Evolutionary conservation across 1,140 invertebrate genomes (phyloP).

Genomic region (Venturia canescens): DNA sequence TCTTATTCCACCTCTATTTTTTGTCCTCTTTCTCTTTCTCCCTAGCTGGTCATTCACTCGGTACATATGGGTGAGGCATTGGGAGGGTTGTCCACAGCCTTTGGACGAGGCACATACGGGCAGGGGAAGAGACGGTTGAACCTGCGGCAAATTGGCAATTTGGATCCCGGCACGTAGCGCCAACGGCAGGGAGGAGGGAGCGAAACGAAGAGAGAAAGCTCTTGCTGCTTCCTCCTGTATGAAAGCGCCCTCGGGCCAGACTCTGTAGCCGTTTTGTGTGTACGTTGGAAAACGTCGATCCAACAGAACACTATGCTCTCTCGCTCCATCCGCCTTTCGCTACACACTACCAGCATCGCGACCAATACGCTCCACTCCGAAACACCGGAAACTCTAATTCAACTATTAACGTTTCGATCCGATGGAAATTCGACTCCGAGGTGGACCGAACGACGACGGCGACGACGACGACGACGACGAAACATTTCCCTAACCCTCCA

Average conservation of each 20-base stretch:
- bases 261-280: slow-evolving; percentile 7
- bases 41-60: slow-evolving; percentile 28
- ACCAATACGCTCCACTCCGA: slow-evolving; percentile 14
- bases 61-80: slow-evolving; percentile 19
- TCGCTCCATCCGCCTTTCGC: neutral
- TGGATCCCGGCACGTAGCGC: slow-evolving; percentile 39
- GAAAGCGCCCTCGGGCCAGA: slow-evolving; percentile 12
- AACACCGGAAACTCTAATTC: slow-evolving; percentile 55
- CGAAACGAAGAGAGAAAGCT: neutral
- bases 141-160: slow-evolving; percentile 59
- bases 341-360: slow-evolving; percentile 20
- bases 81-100: slow-evolving; percentile 40
- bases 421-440: slow-evolving; percentile 47
- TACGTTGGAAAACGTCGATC: slow-evolving; percentile 15
- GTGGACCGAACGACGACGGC: slow-evolving; percentile 12
- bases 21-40: slow-evolving; percentile 11
- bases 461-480: slow-evolving; percentile 13
- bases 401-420: slow-evolving; percentile 55
- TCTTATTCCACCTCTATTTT: slow-evolving; percentile 8
- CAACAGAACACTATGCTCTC: neutral
- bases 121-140: slow-evolving; percentile 44
- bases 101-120: slow-evolving; percentile 47
- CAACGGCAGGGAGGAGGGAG: slow-evolving; percentile 14
- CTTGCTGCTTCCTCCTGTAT: neutral
- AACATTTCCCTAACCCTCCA: neutral